Conservation (phyloP, 2,797 vertebrate species). For the Melanotaenia maccullochi region DNA sequence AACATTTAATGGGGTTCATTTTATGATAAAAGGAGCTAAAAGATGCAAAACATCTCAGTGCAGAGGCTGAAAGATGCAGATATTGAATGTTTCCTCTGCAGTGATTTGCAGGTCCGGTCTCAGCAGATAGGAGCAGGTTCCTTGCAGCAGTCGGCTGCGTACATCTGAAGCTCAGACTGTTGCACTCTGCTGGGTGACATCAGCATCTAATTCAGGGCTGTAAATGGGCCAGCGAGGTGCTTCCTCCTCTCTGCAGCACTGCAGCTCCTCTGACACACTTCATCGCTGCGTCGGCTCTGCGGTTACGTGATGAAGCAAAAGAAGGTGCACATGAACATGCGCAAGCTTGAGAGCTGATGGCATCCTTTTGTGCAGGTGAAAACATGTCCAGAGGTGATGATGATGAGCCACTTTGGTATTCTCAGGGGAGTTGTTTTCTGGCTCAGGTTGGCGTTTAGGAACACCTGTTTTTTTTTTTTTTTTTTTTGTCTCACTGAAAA, state of each 20-base stretch:
- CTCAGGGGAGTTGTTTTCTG: neutral
- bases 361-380: slow-evolving; percentile 45
- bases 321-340: neutral
- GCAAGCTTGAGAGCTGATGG: slow-evolving; percentile 10
- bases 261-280: slow-evolving; percentile 25
- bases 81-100: neutral
- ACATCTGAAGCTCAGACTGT: slow-evolving; percentile 40
- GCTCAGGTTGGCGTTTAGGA: neutral
- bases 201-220: slow-evolving; percentile 65
- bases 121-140: slow-evolving; percentile 2
- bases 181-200: slow-evolving; percentile 59
- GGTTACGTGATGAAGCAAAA: neutral
- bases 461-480: too few species aligned
- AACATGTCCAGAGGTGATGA: slow-evolving; percentile 45
- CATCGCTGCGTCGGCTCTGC: neutral
- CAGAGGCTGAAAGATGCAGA: too few species aligned
- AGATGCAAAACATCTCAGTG: too few species aligned
- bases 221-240: slow-evolving; percentile 59
- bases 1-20: too few species aligned
- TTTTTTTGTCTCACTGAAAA: neutral
- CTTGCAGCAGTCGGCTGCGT: slow-evolving; percentile 36
- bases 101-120: neutral
- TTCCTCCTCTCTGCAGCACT: slow-evolving; percentile 42
- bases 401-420: slow-evolving; percentile 28
- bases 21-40: too few species aligned